Percentiles rank a stretch among this genome's conserved stretches.
phyloP scores from a whole-genome alignment of 2,113 vertebrate species.

The Holacanthus passer region DNA sequence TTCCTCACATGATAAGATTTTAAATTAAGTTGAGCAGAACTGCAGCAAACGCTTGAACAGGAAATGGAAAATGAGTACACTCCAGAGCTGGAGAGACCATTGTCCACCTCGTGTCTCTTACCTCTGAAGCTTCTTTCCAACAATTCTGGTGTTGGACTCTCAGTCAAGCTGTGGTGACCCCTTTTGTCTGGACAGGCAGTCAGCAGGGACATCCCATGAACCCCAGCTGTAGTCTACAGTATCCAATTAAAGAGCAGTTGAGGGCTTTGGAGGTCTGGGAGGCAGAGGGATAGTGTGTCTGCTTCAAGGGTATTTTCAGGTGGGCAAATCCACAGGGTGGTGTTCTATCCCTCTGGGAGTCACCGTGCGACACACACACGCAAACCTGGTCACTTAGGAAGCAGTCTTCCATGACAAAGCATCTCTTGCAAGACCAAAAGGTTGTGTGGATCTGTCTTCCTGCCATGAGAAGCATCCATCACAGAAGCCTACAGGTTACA shows the following conservation, averaged over 20 bases:
- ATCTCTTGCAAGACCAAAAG: slow-evolving; percentile 48
- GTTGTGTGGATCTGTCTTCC: slow-evolving; percentile 53
- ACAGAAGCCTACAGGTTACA: slow-evolving; percentile 34
- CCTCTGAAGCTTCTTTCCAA: background rate
- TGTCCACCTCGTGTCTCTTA: background rate
- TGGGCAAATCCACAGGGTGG: slow-evolving; percentile 79
- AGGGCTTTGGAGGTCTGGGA: slow-evolving; percentile 22
- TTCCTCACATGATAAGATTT: background rate
- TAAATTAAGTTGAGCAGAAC: background rate
- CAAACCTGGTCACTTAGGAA: slow-evolving; percentile 43
- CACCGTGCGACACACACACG: slow-evolving; percentile 21
- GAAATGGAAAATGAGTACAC: background rate
- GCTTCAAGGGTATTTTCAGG: slow-evolving; percentile 75
- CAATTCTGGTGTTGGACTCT: background rate
- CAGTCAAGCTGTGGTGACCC: slow-evolving; percentile 64
- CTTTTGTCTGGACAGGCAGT: slow-evolving; percentile 47
- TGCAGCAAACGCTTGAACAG: background rate
- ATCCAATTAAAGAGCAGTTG: slow-evolving; percentile 81
- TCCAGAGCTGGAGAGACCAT: background rate
- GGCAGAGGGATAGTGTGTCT: slow-evolving; percentile 58
- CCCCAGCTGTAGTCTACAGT: slow-evolving; percentile 81
- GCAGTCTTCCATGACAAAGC: slow-evolving; percentile 60
- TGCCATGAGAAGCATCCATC: slow-evolving; percentile 57
- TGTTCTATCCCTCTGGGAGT: slow-evolving; percentile 74
- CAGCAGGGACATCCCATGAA: slow-evolving; percentile 65